Conservation (phyloP, 2,888 invertebrate species). For the Prosapia bicincta region DNA sequence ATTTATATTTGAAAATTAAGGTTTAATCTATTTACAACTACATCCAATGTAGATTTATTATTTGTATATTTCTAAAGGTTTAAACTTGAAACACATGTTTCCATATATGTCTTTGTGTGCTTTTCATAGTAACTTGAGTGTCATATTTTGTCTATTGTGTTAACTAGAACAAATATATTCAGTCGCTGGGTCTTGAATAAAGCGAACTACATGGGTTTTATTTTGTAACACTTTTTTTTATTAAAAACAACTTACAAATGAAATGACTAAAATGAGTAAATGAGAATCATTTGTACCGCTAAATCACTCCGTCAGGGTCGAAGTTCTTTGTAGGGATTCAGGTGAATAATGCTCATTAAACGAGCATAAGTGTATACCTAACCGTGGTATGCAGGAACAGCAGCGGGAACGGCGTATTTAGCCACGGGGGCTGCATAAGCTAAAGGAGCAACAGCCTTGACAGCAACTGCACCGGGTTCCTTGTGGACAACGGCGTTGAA, state of each 20-base stretch:
- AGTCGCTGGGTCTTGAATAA: too few relatives aligned
- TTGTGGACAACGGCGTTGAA: slow-evolving; percentile 42
- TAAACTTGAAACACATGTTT: too few relatives aligned
- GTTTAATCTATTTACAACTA: too few relatives aligned
- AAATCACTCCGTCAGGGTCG: background rate
- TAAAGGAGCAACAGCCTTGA: slow-evolving; percentile 29
- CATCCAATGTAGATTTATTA: too few relatives aligned
- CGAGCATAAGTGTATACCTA: background rate
- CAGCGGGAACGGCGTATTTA: slow-evolving; percentile 32
- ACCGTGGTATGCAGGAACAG: background rate
- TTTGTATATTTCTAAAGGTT: too few relatives aligned
- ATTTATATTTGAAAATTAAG: too few relatives aligned
- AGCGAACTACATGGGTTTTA: background rate
- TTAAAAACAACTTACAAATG: background rate
- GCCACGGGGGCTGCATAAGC: slow-evolving; percentile 33
- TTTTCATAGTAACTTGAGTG: too few relatives aligned
- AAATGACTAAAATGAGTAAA: background rate
- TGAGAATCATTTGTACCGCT: background rate
- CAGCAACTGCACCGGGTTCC: slow-evolving; percentile 39
- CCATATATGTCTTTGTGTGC: too few relatives aligned
- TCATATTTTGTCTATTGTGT: too few relatives aligned
- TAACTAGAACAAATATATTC: too few relatives aligned
- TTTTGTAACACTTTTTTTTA: background rate
- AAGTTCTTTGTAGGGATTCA: background rate
- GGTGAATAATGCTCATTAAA: background rate